Percentiles rank a stretch among this genome's conserved stretches.
Evolutionary conservation across 2,113 vertebrate species (phyloP).

Genomic region (Leucoraja erinaceus): DNA sequence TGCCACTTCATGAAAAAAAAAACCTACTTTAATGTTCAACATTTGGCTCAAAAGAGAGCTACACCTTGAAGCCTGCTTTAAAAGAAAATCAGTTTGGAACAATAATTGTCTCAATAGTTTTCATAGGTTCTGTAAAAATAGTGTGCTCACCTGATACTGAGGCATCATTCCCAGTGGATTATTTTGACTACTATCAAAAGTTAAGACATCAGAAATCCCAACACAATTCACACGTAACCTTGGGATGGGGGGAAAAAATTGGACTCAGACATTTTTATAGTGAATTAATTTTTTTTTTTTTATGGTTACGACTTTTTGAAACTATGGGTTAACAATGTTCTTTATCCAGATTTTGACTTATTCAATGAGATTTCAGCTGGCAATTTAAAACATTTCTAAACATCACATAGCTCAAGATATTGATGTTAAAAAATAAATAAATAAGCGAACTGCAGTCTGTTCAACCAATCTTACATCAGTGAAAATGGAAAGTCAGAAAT

Average conservation of each 20-base stretch:
- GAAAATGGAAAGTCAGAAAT: neutral
- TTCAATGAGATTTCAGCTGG: neutral
- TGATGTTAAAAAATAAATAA: neutral
- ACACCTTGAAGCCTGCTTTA: neutral
- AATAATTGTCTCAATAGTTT: neutral
- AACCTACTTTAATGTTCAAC: too few species aligned
- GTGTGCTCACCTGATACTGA: slow-evolving; percentile 84
- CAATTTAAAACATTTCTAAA: neutral
- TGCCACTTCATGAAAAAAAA: neutral
- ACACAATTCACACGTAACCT: slow-evolving; percentile 97
- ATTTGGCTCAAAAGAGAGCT: neutral
- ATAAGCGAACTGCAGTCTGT: neutral
- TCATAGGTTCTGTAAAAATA: neutral
- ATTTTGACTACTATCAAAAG: slow-evolving; percentile 96
- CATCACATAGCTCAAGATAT: neutral
- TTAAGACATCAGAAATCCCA: slow-evolving; percentile 94
- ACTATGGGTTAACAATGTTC: neutral
- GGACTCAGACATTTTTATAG: slow-evolving; percentile 34
- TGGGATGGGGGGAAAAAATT: slow-evolving; percentile 43
- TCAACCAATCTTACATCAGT: neutral
- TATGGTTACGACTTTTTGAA: neutral
- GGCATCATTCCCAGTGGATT: slow-evolving; percentile 96
- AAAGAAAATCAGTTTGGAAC: neutral
- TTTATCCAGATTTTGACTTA: neutral
- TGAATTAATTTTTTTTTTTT: neutral